Conservation (phyloP, 2,113 vertebrate genomes). For the Tonatia bakeri region DNA sequence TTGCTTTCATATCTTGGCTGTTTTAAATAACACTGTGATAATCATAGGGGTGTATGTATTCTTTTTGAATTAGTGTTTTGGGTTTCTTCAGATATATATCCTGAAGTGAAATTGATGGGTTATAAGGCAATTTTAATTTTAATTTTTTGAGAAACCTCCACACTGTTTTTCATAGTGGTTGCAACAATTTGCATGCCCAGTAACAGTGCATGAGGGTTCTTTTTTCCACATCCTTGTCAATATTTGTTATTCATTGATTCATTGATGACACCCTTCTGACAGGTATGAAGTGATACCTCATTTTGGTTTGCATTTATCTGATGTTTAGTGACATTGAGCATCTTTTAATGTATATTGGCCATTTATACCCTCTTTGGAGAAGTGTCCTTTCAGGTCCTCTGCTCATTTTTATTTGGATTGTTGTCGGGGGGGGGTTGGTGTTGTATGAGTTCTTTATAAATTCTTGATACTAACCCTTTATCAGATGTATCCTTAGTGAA, state of each 20-base stretch:
- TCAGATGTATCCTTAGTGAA: background rate
- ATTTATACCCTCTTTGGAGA: background rate
- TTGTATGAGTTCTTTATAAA: background rate
- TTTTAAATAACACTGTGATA: background rate
- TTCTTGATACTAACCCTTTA: background rate
- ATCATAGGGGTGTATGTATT: background rate
- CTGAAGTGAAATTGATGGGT: background rate
- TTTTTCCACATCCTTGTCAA: background rate
- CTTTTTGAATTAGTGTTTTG: background rate
- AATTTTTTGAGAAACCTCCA: background rate
- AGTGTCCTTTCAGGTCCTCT: background rate
- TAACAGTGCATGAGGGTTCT: background rate
- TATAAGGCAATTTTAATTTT: background rate
- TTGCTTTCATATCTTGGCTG: background rate
- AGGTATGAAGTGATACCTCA: background rate
- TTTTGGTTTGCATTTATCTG: background rate
- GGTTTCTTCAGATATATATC: background rate
- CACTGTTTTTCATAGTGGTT: background rate
- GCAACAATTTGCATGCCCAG: background rate
- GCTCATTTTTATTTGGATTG: background rate
- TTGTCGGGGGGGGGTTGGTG: background rate
- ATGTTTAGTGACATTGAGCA: background rate
- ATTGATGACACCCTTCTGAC: background rate
- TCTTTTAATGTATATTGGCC: background rate
- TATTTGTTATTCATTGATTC: background rate